These are phyloP conservation scores for Acipenser ruthenus DNA, from an alignment of 2,797 vertebrate genomes.

Conservation along the genomic window DNA sequence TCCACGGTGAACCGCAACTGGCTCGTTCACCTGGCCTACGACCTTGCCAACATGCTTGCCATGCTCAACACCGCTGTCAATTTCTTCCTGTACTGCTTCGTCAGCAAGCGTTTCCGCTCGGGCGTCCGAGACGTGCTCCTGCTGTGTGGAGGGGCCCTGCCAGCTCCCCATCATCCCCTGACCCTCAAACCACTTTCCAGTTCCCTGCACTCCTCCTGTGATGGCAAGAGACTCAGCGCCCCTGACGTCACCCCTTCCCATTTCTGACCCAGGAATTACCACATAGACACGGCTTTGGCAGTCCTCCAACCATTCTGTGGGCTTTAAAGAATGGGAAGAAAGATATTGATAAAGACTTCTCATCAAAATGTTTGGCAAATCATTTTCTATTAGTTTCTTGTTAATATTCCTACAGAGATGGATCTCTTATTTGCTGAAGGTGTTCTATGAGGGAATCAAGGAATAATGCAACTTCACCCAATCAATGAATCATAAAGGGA, in stretches of 20 bases:
- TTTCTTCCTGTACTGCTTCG: slow-evolving; percentile 85
- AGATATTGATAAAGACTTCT: too few relatives aligned
- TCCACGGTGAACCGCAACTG: slow-evolving; percentile 72
- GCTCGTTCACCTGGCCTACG: slow-evolving; percentile 78
- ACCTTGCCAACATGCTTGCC: slow-evolving; percentile 87
- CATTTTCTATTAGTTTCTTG: too few relatives aligned
- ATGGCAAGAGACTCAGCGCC: neutral
- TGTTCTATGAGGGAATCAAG: too few relatives aligned
- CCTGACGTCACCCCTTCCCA: neutral
- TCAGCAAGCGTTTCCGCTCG: slow-evolving; percentile 73
- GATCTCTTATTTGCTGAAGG: too few relatives aligned
- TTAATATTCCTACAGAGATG: too few relatives aligned
- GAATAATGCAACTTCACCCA: too few relatives aligned
- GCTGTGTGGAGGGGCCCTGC: slow-evolving; percentile 24
- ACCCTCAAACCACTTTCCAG: slow-evolving; percentile 18
- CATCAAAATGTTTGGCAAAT: too few relatives aligned
- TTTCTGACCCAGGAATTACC: slow-evolving; percentile 17
- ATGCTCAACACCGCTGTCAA: slow-evolving; percentile 88
- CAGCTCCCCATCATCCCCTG: slow-evolving; percentile 18
- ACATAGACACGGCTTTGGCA: too few relatives aligned
- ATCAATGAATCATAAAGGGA: too few relatives aligned
- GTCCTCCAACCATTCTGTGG: too few relatives aligned
- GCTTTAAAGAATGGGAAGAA: too few relatives aligned
- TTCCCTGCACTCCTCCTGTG: slow-evolving; percentile 52
- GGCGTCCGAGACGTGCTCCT: slow-evolving; percentile 62